Evolutionary conservation across 1,140 invertebrate genomes (phyloP).

Genomic region (Drosophila baimaii): DNA sequence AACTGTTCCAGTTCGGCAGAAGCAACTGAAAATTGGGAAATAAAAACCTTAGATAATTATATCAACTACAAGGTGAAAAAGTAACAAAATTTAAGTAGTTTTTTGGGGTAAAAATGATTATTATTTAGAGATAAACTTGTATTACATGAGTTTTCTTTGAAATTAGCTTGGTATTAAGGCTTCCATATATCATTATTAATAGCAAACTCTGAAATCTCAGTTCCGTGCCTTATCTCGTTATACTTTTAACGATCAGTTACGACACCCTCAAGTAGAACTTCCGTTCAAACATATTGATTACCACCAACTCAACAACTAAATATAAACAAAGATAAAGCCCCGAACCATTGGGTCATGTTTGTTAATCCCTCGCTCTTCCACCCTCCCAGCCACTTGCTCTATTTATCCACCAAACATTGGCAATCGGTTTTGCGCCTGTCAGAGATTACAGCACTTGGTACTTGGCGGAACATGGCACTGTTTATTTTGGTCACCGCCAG

Average conservation of each 20-base stretch:
- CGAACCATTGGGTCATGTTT: conserved; percentile 39
- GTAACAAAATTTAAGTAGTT: too few species aligned
- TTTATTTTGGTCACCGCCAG: conserved; percentile 73
- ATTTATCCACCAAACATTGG: conserved; percentile 65
- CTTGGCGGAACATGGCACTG: conserved; percentile 49
- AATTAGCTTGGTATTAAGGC: neutral
- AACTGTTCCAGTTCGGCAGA: conserved; percentile 86
- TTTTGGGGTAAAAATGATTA: too few species aligned
- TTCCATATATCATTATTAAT: neutral
- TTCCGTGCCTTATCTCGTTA: conserved; percentile 21
- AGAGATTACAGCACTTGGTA: conserved; percentile 62
- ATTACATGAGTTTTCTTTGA: neutral
- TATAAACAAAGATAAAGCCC: conserved; percentile 16
- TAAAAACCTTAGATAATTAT: too few species aligned
- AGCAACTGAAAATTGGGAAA: conserved; percentile 84
- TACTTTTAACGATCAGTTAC: conserved; percentile 6
- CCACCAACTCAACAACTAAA: conserved; percentile 63
- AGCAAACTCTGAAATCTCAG: neutral
- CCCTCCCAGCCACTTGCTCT: conserved; percentile 61
- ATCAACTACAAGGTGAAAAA: neutral
- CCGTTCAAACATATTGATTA: conserved; percentile 73
- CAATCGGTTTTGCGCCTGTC: conserved; percentile 63
- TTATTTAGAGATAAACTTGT: neutral
- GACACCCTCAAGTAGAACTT: conserved; percentile 47
- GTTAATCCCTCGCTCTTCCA: conserved; percentile 44